Evolutionary conservation across 2,113 vertebrate species (phyloP).

Genomic region (Miniopterus natalensis): DNA sequence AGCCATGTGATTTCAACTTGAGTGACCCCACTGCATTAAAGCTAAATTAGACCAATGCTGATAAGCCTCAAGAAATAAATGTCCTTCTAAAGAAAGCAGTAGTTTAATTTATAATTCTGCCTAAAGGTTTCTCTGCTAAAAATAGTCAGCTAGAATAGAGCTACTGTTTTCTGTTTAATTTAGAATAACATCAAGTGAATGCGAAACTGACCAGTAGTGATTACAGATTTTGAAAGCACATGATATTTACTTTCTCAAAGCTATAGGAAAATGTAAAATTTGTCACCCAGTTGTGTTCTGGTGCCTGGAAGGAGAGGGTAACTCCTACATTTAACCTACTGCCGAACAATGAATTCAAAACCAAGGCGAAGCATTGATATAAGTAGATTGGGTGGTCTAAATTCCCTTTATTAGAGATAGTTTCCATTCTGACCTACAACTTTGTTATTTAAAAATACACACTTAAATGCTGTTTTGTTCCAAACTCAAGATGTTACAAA

Average conservation of each 20-base stretch:
- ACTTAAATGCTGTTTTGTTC: background rate
- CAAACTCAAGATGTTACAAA: background rate
- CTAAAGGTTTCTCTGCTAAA: constrained; percentile 69
- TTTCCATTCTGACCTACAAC: background rate
- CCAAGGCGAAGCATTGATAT: background rate
- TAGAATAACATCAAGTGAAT: constrained; percentile 52
- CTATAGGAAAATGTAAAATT: background rate
- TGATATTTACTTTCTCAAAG: background rate
- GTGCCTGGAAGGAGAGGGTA: background rate
- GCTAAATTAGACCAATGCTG: constrained; percentile 71
- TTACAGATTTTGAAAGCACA: background rate
- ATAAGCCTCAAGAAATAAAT: constrained; percentile 70
- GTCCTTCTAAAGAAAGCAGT: constrained; percentile 71
- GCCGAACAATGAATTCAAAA: background rate
- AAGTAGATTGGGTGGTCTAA: background rate
- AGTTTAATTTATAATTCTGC: constrained; percentile 71
- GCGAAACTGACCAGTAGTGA: background rate
- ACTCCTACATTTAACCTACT: background rate
- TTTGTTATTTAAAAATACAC: constrained; percentile 32
- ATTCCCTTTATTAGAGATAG: background rate
- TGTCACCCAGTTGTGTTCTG: background rate
- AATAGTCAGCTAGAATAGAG: constrained; percentile 64
- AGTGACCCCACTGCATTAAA: constrained; percentile 71
- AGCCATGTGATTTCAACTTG: constrained; percentile 62
- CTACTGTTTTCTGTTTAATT: constrained; percentile 61